Evolutionary conservation across 2,797 vertebrate genomes (phyloP).

Genomic region (Acipenser oxyrinchus): DNA sequence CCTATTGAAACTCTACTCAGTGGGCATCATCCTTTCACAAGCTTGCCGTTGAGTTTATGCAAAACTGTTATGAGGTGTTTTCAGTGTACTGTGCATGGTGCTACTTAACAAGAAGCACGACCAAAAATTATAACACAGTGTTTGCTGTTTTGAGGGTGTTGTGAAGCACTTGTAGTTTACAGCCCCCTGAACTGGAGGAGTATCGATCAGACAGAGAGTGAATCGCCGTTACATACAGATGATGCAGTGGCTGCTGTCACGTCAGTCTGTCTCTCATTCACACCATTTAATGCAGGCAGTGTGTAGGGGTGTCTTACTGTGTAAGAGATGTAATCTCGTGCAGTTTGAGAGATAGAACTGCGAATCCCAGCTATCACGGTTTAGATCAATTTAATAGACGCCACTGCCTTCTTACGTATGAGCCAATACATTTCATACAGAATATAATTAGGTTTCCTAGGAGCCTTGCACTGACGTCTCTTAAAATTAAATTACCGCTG

Average conservation of each 20-base stretch:
- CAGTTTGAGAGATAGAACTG: background rate
- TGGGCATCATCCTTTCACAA: too few species aligned
- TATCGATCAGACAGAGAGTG: conserved; percentile 43
- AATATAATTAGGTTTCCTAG: too few species aligned
- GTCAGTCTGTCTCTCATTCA: conserved; percentile 30
- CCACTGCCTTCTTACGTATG: too few species aligned
- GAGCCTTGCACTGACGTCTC: too few species aligned
- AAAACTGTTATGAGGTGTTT: too few species aligned
- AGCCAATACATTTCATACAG: too few species aligned
- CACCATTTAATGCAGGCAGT: background rate
- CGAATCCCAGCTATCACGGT: background rate
- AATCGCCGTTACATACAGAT: conserved; percentile 47
- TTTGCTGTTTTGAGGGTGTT: conserved; percentile 41
- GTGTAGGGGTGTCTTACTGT: background rate
- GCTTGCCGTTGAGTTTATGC: too few species aligned
- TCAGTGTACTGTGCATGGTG: too few species aligned
- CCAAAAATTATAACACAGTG: too few species aligned
- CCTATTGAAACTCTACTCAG: background rate
- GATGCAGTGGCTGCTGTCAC: conserved; percentile 69
- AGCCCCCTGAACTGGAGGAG: conserved; percentile 48
- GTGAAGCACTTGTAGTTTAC: conserved; percentile 59
- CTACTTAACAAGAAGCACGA: too few species aligned
- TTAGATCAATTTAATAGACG: too few species aligned
- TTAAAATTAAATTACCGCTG: too few species aligned
- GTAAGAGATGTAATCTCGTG: background rate